phyloP scores from a whole-genome alignment of 2,888 invertebrate genomes.

The Corbicula japonica region DNA sequence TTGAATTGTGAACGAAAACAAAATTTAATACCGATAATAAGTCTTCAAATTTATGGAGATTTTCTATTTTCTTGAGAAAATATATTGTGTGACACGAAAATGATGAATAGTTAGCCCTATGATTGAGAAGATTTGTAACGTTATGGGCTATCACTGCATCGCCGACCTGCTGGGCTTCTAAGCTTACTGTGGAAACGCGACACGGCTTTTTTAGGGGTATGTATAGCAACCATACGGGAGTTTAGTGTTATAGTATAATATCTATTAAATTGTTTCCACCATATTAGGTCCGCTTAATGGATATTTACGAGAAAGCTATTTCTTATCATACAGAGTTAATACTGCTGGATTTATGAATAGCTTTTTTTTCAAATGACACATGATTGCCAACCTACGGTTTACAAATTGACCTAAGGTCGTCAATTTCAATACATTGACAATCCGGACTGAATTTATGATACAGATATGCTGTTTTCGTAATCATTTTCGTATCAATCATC shows the following conservation, averaged over 20 bases:
- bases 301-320: slow-evolving; percentile 21
- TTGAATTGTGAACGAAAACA: slow-evolving; percentile 58
- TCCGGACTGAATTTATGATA: slow-evolving; percentile 59
- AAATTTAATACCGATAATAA: slow-evolving; percentile 60
- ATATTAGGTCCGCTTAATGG: slow-evolving; percentile 35
- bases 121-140: slow-evolving; percentile 52
- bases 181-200: slow-evolving; percentile 51
- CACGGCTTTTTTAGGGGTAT: slow-evolving; percentile 38
- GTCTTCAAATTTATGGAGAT: slow-evolving; percentile 41
- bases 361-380: slow-evolving; percentile 43
- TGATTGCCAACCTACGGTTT: slow-evolving; percentile 54
- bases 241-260: slow-evolving; percentile 48
- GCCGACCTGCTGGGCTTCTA: slow-evolving; percentile 38
- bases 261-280: slow-evolving; percentile 36
- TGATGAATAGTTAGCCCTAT: slow-evolving; percentile 36
- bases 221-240: slow-evolving; percentile 34
- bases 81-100: slow-evolving; percentile 51
- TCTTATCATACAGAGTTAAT: slow-evolving; percentile 48
- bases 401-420: slow-evolving; percentile 53
- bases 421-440: slow-evolving; percentile 60
- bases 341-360: slow-evolving; percentile 39
- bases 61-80: slow-evolving; percentile 37
- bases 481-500: slow-evolving; percentile 61
- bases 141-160: slow-evolving; percentile 46
- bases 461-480: slow-evolving; percentile 40